phyloP scores from a whole-genome alignment of 2,888 invertebrate genomes.

The Laothoe populi region DNA sequence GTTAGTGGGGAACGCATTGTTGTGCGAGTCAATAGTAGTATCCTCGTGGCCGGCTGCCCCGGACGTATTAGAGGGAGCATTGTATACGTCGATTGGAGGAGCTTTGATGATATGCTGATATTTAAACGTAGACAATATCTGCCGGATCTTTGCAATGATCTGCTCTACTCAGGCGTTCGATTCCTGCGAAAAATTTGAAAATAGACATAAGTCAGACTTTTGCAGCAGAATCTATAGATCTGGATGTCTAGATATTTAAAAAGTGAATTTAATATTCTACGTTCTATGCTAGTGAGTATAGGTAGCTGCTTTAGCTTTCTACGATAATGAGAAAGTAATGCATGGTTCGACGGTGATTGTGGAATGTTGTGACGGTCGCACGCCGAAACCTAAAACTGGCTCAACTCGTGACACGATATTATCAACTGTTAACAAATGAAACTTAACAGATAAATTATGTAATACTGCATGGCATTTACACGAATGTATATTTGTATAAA shows the following conservation, averaged over 20 bases:
- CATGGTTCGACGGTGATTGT: slow-evolving; percentile 59
- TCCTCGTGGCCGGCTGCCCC: slow-evolving; percentile 66
- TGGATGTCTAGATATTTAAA: slow-evolving; percentile 45
- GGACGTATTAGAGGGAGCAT: slow-evolving; percentile 67
- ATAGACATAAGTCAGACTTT: slow-evolving; percentile 68
- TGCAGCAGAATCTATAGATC: slow-evolving; percentile 54
- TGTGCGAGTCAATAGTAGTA: slow-evolving; percentile 72
- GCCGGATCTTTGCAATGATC: slow-evolving; percentile 93
- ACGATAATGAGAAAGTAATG: slow-evolving; percentile 63
- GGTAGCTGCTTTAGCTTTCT: slow-evolving; percentile 65
- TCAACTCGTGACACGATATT: slow-evolving; percentile 52
- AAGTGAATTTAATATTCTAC: slow-evolving; percentile 63
- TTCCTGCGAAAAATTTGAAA: slow-evolving; percentile 87
- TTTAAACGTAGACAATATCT: slow-evolving; percentile 90
- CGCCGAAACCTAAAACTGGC: slow-evolving; percentile 51
- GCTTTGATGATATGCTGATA: slow-evolving; percentile 86
- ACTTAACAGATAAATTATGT: slow-evolving; percentile 59
- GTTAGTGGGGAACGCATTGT: slow-evolving; percentile 54
- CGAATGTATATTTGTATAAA: slow-evolving; percentile 75
- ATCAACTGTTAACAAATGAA: slow-evolving; percentile 52
- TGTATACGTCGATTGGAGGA: slow-evolving; percentile 79
- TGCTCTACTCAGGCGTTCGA: slow-evolving; percentile 96
- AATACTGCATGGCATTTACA: slow-evolving; percentile 74
- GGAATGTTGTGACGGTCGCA: slow-evolving; percentile 58
- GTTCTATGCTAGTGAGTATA: slow-evolving; percentile 67